Percentiles rank a stretch among this genome's conserved stretches.
phyloP scores from a whole-genome alignment of 35 echinoderm and acorn worm species.

The Chiridota heheva region DNA sequence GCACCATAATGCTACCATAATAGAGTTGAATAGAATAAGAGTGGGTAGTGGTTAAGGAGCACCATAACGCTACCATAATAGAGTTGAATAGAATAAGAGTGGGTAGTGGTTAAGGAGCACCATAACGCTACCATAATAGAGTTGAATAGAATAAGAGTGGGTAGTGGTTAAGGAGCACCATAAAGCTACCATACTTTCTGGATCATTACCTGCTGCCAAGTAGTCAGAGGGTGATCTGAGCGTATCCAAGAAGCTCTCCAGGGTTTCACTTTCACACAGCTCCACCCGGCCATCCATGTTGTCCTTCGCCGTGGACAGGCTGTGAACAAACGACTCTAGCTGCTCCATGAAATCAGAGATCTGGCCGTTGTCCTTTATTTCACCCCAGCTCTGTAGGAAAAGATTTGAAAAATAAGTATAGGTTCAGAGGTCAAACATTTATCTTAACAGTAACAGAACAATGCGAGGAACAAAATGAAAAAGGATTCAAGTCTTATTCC shows the following conservation, averaged over 20 bases:
- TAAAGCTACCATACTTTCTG: too few species aligned
- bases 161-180: too few species aligned
- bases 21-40: too few species aligned
- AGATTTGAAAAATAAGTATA: background rate
- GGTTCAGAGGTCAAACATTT: background rate
- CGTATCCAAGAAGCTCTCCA: slow-evolving; percentile 82
- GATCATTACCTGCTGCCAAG: slow-evolving; percentile 76
- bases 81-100: background rate
- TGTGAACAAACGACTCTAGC: slow-evolving; percentile 91
- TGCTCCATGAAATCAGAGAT: slow-evolving; percentile 94
- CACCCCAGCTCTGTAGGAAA: slow-evolving; percentile 83
- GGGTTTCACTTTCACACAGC: slow-evolving; percentile 87
- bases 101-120: background rate
- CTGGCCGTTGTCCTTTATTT: slow-evolving; percentile 93
- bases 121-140: too few species aligned
- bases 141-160: too few species aligned
- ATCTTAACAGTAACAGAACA: too few species aligned
- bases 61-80: too few species aligned
- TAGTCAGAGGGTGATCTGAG: slow-evolving; percentile 86
- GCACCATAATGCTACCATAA: too few species aligned
- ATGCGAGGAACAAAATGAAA: too few species aligned
- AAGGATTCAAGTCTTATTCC: too few species aligned
- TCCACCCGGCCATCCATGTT: slow-evolving; percentile 97
- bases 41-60: too few species aligned
- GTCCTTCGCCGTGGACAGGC: slow-evolving; percentile 73